phyloP scores from a whole-genome alignment of 2,113 vertebrate genomes.

The Pterophyllum scalare region DNA sequence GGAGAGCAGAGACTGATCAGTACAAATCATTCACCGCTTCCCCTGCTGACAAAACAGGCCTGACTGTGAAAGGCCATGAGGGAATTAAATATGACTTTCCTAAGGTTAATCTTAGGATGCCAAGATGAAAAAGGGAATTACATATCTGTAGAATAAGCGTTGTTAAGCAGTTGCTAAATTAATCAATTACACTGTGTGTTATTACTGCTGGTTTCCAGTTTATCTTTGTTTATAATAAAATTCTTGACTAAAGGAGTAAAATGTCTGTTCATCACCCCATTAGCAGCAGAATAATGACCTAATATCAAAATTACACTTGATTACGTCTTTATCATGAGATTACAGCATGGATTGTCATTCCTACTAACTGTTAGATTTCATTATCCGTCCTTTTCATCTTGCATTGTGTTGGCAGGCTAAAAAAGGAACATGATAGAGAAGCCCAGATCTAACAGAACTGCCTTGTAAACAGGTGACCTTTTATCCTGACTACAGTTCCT shows the following conservation, averaged over 20 bases:
- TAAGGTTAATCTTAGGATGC: conserved; percentile 22
- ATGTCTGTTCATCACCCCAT: background rate
- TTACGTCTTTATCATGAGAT: background rate
- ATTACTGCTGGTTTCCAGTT: background rate
- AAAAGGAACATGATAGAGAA: conserved; percentile 20
- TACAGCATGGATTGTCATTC: background rate
- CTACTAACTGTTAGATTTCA: background rate
- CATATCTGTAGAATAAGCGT: background rate
- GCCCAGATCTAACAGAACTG: conserved; percentile 16
- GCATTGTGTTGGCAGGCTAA: background rate
- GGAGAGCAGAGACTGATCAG: conserved; percentile 93
- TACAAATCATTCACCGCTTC: conserved; percentile 93
- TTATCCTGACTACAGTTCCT: conserved; percentile 48
- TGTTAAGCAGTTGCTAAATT: background rate
- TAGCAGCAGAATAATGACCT: background rate
- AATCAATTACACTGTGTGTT: background rate
- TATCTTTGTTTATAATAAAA: background rate
- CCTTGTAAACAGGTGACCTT: conserved; percentile 36
- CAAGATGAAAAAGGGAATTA: conserved; percentile 24
- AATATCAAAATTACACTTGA: conserved; percentile 11
- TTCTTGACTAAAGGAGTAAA: background rate
- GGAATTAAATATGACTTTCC: conserved; percentile 75
- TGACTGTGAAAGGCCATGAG: conserved; percentile 68
- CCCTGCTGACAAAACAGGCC: conserved; percentile 74
- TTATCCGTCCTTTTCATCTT: conserved; percentile 20